Percentiles rank a stretch among this genome's conserved stretches.
These are phyloP conservation scores for Trididemnum nubilum DNA, from an alignment of 23 tunicate species.

Conservation along the genomic window DNA sequence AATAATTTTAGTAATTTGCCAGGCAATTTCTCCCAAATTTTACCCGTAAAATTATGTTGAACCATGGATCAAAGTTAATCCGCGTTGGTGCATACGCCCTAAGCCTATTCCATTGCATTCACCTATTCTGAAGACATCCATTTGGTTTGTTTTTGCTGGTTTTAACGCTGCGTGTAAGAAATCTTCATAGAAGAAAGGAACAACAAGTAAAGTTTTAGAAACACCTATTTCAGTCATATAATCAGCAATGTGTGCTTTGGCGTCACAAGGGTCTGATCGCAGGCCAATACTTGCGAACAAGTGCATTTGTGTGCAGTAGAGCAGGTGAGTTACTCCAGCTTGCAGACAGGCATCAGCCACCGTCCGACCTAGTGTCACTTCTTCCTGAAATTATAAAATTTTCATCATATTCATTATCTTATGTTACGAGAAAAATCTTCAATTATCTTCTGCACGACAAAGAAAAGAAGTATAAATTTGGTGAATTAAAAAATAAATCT, in stretches of 20 bases:
- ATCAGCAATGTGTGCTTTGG: slow-evolving; percentile 65
- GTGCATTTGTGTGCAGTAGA: slow-evolving; percentile 59
- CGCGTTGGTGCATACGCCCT: no score
- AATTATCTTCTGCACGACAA: no score
- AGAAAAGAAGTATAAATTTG: neutral
- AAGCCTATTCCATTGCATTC: no score
- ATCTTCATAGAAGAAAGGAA: slow-evolving; percentile 72
- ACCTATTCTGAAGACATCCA: slow-evolving; percentile 36
- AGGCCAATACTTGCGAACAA: slow-evolving; percentile 54
- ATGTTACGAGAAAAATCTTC: neutral
- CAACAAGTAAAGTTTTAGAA: slow-evolving; percentile 33
- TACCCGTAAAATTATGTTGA: no score
- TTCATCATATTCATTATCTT: neutral
- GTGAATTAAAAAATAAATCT: neutral
- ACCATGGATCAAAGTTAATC: no score
- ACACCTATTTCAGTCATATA: slow-evolving; percentile 32
- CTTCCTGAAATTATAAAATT: slow-evolving; percentile 34
- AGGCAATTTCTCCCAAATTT: no score
- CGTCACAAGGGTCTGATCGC: slow-evolving; percentile 61
- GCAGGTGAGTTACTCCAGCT: slow-evolving; percentile 21
- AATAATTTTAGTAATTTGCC: no score
- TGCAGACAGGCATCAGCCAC: slow-evolving; percentile 45
- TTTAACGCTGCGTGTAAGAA: slow-evolving; percentile 42
- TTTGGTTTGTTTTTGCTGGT: slow-evolving; percentile 28
- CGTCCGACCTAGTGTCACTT: slow-evolving; percentile 48